These are phyloP conservation scores for Pelmatolapia mariae DNA, from an alignment of 2,113 vertebrate genomes.

Conservation along the genomic window DNA sequence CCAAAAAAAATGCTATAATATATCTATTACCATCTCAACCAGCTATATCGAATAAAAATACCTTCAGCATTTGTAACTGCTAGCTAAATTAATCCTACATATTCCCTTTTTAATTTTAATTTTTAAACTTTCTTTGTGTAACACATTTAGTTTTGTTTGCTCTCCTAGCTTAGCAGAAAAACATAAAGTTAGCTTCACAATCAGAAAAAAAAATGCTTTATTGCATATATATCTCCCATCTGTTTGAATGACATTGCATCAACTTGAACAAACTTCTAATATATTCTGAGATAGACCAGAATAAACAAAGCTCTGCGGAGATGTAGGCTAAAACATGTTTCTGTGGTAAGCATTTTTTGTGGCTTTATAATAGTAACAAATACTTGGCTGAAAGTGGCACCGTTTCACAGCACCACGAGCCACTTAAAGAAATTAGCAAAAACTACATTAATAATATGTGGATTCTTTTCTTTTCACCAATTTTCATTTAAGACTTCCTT, in stretches of 20 bases:
- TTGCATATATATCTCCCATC: rapidly evolving
- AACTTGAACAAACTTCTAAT: neutral
- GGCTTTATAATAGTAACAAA: neutral
- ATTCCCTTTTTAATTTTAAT: neutral
- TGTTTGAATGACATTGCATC: neutral
- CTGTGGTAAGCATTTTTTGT: neutral
- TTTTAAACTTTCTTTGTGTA: neutral
- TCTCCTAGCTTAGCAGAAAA: neutral
- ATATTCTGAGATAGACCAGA: neutral
- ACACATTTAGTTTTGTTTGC: neutral
- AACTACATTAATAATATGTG: neutral
- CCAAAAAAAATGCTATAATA: neutral
- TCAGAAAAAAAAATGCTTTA: neutral
- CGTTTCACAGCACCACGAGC: neutral
- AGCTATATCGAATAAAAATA: neutral
- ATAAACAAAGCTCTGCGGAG: rapidly evolving
- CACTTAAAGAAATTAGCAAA: neutral
- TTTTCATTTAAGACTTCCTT: neutral
- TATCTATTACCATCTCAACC: neutral
- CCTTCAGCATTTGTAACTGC: neutral
- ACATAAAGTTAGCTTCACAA: rapidly evolving
- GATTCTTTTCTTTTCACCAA: neutral
- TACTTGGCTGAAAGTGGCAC: rapidly evolving
- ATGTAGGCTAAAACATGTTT: neutral
- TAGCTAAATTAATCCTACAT: neutral